These are phyloP conservation scores for Takifugu ocellatus DNA, from an alignment of 2,797 vertebrate genomes.

Conservation along the genomic window DNA sequence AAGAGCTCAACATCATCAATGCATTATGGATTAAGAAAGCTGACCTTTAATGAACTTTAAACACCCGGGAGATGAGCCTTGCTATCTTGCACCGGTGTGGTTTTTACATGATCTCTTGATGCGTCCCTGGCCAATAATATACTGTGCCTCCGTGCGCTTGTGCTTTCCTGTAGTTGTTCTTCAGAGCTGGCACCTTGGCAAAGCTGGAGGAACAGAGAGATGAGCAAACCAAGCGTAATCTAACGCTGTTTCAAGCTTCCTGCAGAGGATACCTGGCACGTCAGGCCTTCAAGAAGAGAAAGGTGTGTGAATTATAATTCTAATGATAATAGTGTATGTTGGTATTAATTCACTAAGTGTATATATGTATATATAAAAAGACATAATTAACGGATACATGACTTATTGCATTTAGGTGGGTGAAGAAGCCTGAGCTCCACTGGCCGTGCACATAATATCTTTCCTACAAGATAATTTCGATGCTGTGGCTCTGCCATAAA, in stretches of 20 bases:
- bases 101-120: not conserved
- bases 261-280: constrained; percentile 93
- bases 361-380: no score
- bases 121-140: not conserved
- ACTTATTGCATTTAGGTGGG: not conserved
- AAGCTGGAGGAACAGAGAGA: constrained; percentile 94
- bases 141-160: constrained; percentile 8
- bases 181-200: constrained; percentile 89
- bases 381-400: no score
- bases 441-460: constrained; percentile 5
- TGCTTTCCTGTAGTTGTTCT: constrained; percentile 86
- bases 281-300: constrained; percentile 95
- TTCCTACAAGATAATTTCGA: no score
- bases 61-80: no score
- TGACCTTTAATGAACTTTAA: no score
- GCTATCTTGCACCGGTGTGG: no score
- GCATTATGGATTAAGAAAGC: no score
- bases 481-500: constrained; percentile 15
- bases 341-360: no score
- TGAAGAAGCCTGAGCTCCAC: constrained; percentile 20
- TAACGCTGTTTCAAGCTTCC: constrained; percentile 88
- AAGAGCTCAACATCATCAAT: no score
- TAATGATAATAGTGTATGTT: no score
- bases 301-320: constrained; percentile 73
- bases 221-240: constrained; percentile 88